These are phyloP conservation scores for Sogatella furcifera DNA, from an alignment of 1,140 invertebrate species.

Conservation along the genomic window DNA sequence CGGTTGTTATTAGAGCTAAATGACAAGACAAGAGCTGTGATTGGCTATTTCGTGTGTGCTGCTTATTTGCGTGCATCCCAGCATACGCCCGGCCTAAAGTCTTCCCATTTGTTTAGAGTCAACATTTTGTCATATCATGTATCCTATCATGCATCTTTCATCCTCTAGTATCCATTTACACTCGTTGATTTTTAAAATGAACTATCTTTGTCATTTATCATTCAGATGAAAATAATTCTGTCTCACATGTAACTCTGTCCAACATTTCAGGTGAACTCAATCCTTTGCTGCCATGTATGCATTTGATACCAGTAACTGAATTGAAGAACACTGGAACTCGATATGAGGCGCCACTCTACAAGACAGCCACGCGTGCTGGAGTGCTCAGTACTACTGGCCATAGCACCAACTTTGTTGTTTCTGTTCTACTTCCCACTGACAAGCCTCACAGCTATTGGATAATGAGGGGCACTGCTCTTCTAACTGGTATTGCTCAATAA, in stretches of 20 bases:
- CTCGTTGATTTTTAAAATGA: too few species aligned
- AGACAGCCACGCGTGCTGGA: constrained; percentile 72
- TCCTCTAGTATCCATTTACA: too few species aligned
- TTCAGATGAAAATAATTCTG: too few species aligned
- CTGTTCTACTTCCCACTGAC: constrained; percentile 56
- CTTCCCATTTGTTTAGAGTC: too few species aligned
- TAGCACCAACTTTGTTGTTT: constrained; percentile 78
- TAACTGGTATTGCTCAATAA: constrained; percentile 38
- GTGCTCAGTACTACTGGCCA: constrained; percentile 78
- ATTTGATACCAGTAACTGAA: constrained; percentile 54
- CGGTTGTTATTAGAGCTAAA: too few species aligned
- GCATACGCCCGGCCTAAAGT: too few species aligned
- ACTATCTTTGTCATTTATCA: too few species aligned
- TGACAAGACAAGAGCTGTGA: too few species aligned
- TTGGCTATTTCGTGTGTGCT: too few species aligned
- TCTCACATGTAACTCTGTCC: not conserved
- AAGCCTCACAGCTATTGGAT: constrained; percentile 64
- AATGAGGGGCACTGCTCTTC: constrained; percentile 68
- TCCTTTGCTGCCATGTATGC: constrained; percentile 59
- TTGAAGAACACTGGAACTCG: constrained; percentile 46
- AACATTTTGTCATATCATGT: too few species aligned
- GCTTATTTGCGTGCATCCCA: too few species aligned
- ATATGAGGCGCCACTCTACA: constrained; percentile 72
- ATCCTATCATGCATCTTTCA: too few species aligned
- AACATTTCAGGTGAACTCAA: constrained; percentile 56